Base-by-base conservation (phyloP, 2,888 invertebrate genomes). In the Thera britannica region DNA sequence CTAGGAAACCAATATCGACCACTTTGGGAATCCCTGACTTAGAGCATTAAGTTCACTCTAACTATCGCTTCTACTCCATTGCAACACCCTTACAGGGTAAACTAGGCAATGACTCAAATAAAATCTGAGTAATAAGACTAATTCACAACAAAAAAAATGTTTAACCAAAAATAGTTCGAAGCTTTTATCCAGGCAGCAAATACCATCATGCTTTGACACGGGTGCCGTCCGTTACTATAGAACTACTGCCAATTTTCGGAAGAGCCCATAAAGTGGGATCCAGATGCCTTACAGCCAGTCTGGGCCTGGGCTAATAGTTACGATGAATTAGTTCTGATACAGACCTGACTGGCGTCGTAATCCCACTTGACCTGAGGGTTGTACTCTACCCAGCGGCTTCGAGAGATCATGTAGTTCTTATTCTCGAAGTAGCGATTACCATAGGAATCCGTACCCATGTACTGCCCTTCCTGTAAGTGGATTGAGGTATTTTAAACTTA, bases 341-440 rank as follows among this genome's bases (percentile, higher is more conserved):
- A 62, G 62, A 92, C 92, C 81, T 91, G 92, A 59, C 81, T 81
- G 4, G 90, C 95, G 72, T 95, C 95, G 71, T 95, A 95, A 0
- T 98, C 95, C 80, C 96, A 93, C 83, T 96, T 95, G 64, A 96
- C 95, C 68, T 94, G 92, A 1, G 96, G 96, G 7, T 96, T 94
- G 84, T 96, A 99, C 78, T 97, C 96, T 0, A 99, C 96, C 99
- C 99, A 99, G 73, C 99, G 96, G 89, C 97, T 98, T 62, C 98
- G 94, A 9, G 97, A 97, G 73, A 97, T 95, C 91, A 99, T 98
- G 82, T 97, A 98, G 74, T 95, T 94, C 3, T 96, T 95, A 86
- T 98, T 98, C 89, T 98, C 97, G 83, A 94, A 99, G 87, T 99
- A 99, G 84, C 96, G 97, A 89, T 99, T 99, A 34, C 99, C 99